Conservation (phyloP, 2,113 vertebrate genomes). For the Geothlypis trichas region DNA sequence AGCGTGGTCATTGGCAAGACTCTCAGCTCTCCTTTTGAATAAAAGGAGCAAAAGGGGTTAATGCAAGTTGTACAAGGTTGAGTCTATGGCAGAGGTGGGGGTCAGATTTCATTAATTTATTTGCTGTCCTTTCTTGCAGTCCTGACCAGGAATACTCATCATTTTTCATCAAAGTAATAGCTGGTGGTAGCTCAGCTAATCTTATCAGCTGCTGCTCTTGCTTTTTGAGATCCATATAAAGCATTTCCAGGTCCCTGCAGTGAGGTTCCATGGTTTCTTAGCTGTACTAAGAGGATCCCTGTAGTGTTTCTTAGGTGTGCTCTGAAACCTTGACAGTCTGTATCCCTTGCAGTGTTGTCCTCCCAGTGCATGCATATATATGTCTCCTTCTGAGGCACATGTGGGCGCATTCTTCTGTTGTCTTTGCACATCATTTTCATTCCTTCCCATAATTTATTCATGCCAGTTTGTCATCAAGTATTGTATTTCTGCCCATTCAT, state of each 20-base stretch:
- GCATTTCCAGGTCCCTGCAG: neutral
- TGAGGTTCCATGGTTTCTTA: neutral
- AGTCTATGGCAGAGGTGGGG: neutral
- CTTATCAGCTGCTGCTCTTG: neutral
- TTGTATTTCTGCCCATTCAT: neutral
- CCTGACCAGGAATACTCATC: neutral
- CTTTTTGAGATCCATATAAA: neutral
- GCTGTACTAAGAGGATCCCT: neutral
- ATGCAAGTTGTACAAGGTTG: neutral
- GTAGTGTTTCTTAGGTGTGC: neutral
- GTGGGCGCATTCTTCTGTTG: neutral
- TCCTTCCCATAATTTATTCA: neutral
- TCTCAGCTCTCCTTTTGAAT: neutral
- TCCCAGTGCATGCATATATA: neutral
- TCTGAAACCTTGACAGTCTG: neutral
- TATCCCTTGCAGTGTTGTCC: neutral
- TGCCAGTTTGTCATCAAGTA: neutral
- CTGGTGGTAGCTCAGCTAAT: neutral
- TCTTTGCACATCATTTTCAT: neutral
- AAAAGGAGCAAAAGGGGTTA: neutral
- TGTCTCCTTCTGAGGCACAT: neutral
- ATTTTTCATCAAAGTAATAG: neutral
- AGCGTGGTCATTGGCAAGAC: fast-evolving
- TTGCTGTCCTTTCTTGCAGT: neutral
- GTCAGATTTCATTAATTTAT: neutral